Evolutionary conservation across 2,113 vertebrate species (phyloP).

Genomic region (Pipa parva): DNA sequence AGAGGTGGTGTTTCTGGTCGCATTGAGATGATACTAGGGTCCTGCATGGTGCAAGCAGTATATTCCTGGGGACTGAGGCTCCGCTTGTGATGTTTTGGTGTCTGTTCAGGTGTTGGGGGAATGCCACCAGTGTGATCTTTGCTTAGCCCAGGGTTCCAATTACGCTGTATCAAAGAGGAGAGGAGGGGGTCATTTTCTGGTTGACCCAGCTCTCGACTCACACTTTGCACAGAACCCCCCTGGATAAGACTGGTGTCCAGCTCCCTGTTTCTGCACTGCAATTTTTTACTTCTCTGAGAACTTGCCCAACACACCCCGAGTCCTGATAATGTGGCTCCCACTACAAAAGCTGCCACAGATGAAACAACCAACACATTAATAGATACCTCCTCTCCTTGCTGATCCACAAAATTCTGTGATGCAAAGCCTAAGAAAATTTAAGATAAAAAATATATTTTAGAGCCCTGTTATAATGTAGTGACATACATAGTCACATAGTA

Average conservation of each 20-base stretch:
- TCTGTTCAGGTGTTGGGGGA: slow-evolving; percentile 91
- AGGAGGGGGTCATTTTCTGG: slow-evolving; percentile 60
- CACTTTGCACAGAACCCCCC: slow-evolving; percentile 84
- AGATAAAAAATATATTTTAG: background rate
- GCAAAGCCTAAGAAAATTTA: slow-evolving; percentile 69
- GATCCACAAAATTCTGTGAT: slow-evolving; percentile 84
- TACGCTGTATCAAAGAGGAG: slow-evolving; percentile 77
- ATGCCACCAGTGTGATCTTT: slow-evolving; percentile 78
- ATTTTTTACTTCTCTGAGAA: slow-evolving; percentile 81
- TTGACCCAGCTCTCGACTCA: slow-evolving; percentile 65
- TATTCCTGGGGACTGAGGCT: slow-evolving; percentile 50
- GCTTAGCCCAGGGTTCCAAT: slow-evolving; percentile 75
- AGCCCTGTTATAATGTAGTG: too few relatives aligned
- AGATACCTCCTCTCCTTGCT: slow-evolving; percentile 84
- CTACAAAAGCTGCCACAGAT: slow-evolving; percentile 87
- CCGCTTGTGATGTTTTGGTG: slow-evolving; percentile 88
- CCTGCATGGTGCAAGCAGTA: slow-evolving; percentile 52
- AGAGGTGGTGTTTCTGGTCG: slow-evolving; percentile 52
- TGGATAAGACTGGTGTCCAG: slow-evolving; percentile 84
- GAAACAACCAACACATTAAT: slow-evolving; percentile 90
- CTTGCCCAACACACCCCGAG: slow-evolving; percentile 93
- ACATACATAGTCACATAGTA: too few relatives aligned
- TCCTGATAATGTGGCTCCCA: slow-evolving; percentile 85
- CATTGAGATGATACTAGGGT: slow-evolving; percentile 69
- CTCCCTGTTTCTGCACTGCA: slow-evolving; percentile 77